Conservation (phyloP, 2,113 vertebrate species). For the Scalopus aquaticus region DNA sequence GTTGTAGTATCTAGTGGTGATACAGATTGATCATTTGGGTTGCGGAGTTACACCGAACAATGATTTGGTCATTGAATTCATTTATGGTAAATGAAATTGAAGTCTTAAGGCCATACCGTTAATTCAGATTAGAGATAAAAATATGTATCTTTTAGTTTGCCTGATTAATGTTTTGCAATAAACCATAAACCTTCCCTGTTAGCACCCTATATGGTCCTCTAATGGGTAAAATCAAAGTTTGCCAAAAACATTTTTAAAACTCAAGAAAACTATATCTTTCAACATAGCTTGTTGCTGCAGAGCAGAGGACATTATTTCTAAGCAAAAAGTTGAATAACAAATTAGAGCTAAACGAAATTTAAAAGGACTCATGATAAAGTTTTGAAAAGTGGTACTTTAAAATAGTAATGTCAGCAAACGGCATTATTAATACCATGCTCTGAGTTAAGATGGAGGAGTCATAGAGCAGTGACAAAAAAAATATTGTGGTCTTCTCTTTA, state of each 20-base stretch:
- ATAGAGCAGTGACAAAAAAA: constrained; percentile 10
- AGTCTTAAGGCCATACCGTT: background rate
- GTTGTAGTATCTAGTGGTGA: background rate
- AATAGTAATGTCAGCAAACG: constrained; percentile 53
- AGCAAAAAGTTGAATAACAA: constrained; percentile 62
- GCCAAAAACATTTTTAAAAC: background rate
- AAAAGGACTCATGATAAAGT: constrained; percentile 50
- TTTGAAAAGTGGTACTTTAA: constrained; percentile 57
- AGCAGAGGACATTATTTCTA: constrained; percentile 44
- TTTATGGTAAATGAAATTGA: constrained; percentile 9
- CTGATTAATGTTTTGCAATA: background rate
- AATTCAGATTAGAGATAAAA: constrained; percentile 44
- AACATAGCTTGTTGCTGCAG: constrained; percentile 22
- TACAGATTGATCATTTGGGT: constrained; percentile 10
- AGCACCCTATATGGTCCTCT: background rate
- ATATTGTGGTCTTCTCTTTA: background rate
- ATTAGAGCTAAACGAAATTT: constrained; percentile 67
- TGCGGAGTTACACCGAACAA: background rate
- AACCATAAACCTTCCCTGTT: background rate
- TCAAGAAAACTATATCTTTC: constrained; percentile 18
- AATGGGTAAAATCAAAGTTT: constrained; percentile 41
- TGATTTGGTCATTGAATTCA: background rate
- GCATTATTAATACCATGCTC: constrained; percentile 35
- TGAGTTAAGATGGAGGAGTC: background rate
- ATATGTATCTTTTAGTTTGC: constrained; percentile 40